Base-by-base conservation (phyloP, 2,797 vertebrate genomes). In the Danio albolineatus region DNA sequence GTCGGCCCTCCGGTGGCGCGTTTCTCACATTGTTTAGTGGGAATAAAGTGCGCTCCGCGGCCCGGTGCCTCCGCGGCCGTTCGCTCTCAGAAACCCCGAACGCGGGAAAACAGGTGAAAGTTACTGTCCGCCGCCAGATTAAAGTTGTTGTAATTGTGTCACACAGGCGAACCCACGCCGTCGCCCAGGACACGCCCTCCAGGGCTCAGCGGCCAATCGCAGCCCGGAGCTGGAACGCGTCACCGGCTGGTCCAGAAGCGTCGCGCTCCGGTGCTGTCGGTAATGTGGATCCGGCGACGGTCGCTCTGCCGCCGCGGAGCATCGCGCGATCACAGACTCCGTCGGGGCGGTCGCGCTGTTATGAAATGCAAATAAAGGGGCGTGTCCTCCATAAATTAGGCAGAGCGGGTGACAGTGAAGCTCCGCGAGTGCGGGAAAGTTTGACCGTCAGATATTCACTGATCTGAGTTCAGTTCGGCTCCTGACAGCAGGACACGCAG, bases 91-190 rank as follows among this genome's bases (percentile, higher is more conserved):
- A 70, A 66, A 57, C n/a, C 81, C 86, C n/a, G 44, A 73, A 60
- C 89, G 80, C 89, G 92, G 93, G 91, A 87, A 87, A 88, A 92
- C 92, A 92, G 93, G 87, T 92, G 91, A 96, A 97, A 97, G 95
- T 96, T 96, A 93, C 28, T 92, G 89, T 92, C 92, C 87, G 93
- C 92, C 94, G 91, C 90, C 94, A 92, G 94, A 95, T 96, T 95
- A 97, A 97, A 98, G 95, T 97, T 97, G 95, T 96, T 96, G 95
- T 95, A 97, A 96, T 97, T 96, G 96, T 97, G 96, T 96, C 96
- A 97, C 95, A 94, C 87, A 91, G 93, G 94, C 93, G 94, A 94
- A 94, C 94, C 95, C 96, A 96, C 95, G 95, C 96, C 94, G 96
- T 94, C 91, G 89, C 93, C 90, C 90, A 93, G 85, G 91, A 80